Evolutionary conservation across 2,888 invertebrate genomes (phyloP).

Genomic region (Sinopyrophorus schimmeli): DNA sequence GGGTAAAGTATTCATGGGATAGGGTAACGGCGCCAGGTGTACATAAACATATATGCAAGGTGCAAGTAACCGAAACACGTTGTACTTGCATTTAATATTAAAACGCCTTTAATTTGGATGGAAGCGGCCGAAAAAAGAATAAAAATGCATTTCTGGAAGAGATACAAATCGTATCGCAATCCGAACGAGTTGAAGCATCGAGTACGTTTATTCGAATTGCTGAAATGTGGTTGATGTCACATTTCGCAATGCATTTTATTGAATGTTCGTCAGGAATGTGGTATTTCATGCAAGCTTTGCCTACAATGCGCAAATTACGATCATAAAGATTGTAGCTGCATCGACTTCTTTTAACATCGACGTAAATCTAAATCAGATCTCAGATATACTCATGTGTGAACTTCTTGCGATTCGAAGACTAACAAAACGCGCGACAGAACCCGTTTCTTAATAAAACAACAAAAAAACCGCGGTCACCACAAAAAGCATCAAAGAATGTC

Average conservation of each 20-base stretch:
- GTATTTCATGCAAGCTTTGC: constrained; percentile 19
- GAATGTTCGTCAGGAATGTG: constrained; percentile 15
- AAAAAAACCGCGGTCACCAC: constrained; percentile 16
- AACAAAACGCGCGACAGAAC: constrained; percentile 20
- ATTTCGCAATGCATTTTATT: constrained; percentile 17
- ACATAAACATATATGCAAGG: constrained; percentile 24
- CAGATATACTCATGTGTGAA: constrained; percentile 21
- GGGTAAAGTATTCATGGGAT: constrained; percentile 26
- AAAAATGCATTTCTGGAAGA: too few species aligned
- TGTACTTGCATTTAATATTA: too few species aligned
- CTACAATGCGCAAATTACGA: constrained; percentile 20
- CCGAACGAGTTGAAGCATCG: too few species aligned
- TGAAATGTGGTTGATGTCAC: constrained; percentile 2
- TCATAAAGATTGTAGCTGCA: constrained; percentile 16
- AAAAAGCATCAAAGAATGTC: constrained; percentile 22
- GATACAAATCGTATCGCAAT: too few species aligned
- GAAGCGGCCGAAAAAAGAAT: background rate
- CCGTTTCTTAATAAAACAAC: constrained; percentile 15
- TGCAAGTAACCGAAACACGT: constrained; percentile 24
- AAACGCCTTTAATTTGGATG: too few species aligned
- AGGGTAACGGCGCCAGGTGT: constrained; percentile 29
- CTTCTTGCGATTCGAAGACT: constrained; percentile 20
- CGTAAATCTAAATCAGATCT: constrained; percentile 22
- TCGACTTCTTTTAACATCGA: constrained; percentile 15
- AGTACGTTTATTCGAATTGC: background rate